These are phyloP conservation scores for Atrina japonica DNA, from an alignment of 2,888 invertebrate genomes.

Conservation along the genomic window DNA sequence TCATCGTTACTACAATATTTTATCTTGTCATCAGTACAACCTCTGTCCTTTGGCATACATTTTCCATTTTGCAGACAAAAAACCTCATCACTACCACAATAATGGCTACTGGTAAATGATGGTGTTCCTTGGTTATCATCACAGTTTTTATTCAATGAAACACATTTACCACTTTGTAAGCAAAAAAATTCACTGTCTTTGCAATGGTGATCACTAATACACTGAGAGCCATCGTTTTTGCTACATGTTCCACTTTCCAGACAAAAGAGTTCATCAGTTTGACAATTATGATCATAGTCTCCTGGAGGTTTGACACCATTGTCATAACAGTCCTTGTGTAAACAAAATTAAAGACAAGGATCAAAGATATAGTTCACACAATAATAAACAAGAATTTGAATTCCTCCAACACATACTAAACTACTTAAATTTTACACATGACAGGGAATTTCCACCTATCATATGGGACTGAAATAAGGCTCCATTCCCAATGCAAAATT, in stretches of 20 bases:
- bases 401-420: too few relatives aligned
- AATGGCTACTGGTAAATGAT: background rate
- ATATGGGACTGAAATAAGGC: too few relatives aligned
- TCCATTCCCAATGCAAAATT: too few relatives aligned
- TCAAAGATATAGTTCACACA: too few relatives aligned
- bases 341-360: background rate
- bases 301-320: background rate
- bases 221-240: background rate
- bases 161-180: constrained; percentile 9
- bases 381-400: too few relatives aligned
- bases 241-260: constrained; percentile 4
- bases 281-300: background rate
- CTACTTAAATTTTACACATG: too few relatives aligned
- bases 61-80: constrained; percentile 26
- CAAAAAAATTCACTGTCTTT: constrained; percentile 17
- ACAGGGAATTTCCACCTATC: too few relatives aligned
- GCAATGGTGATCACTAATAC: background rate
- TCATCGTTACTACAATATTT: background rate
- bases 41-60: constrained; percentile 12
- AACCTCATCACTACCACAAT: constrained; percentile 17
- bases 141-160: background rate
- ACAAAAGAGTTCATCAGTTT: constrained; percentile 13
- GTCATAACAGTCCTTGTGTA: background rate
- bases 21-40: background rate
- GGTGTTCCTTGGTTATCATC: background rate